phyloP scores from a whole-genome alignment of 2,797 vertebrate species.

The Gobionotothen gibberifrons region DNA sequence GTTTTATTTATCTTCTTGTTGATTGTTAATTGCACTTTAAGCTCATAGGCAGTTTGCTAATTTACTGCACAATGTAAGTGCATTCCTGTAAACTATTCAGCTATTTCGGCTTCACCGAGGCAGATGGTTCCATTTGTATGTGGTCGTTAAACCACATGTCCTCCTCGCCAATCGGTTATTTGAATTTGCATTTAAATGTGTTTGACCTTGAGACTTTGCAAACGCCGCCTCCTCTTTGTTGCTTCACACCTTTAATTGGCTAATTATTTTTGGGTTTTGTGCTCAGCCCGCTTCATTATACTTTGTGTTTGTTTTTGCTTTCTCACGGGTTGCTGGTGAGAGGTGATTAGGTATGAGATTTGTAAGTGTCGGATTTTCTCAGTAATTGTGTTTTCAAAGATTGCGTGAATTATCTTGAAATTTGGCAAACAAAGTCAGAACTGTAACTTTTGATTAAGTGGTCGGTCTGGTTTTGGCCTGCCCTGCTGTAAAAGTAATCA shows the following conservation, averaged over 20 bases:
- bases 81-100: slow-evolving; percentile 52
- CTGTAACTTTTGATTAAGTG: slow-evolving; percentile 11
- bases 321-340: slow-evolving; percentile 66
- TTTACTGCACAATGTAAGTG: slow-evolving; percentile 59
- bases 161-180: slow-evolving; percentile 75
- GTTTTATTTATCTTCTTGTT: slow-evolving; percentile 46
- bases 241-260: slow-evolving; percentile 85
- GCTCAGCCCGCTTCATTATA: slow-evolving; percentile 75
- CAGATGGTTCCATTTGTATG: slow-evolving; percentile 82
- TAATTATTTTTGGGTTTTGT: slow-evolving; percentile 84
- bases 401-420: slow-evolving; percentile 38
- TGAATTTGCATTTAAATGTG: slow-evolving; percentile 85
- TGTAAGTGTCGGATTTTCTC: slow-evolving; percentile 71
- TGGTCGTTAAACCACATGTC: slow-evolving; percentile 76
- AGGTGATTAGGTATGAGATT: slow-evolving; percentile 80
- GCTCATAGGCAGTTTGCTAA: slow-evolving; percentile 58
- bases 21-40: slow-evolving; percentile 56
- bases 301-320: slow-evolving; percentile 67
- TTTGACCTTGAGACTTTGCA: slow-evolving; percentile 83
- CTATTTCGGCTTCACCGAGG: slow-evolving; percentile 46
- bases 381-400: slow-evolving; percentile 62
- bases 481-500: neutral
- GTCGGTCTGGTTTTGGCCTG: neutral
- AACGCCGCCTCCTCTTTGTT: slow-evolving; percentile 76
- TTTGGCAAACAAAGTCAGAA: slow-evolving; percentile 21